Base-by-base conservation (phyloP, 2,888 invertebrate genomes). In the Platycnemis pennipes region DNA sequence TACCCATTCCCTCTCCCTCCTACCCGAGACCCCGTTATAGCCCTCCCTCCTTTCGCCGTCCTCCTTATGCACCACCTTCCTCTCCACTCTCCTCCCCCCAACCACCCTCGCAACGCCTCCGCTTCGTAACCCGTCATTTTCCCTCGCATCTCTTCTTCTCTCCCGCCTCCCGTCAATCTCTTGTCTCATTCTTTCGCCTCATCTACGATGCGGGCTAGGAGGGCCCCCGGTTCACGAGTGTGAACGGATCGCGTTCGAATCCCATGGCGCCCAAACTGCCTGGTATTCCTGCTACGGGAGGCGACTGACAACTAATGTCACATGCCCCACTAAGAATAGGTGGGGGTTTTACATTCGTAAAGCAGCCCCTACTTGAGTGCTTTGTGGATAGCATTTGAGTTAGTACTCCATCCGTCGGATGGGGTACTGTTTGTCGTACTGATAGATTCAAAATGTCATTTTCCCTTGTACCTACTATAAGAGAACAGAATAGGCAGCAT, bases 81-180 rank as follows among this genome's bases (percentile, higher is more conserved):
- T 37, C 44, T 22, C 44, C 42, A 31, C 45, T 44, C n/a, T 1
- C 31, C 44, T 8, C 44, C 44, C 87, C 87, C 87, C 86, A 37
- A 16, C 87, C 45, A 44, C 87, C 46, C 46, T 44, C 46, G 37
- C 87, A 46, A 4, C n/a, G n/a, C 87, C 87, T 46, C 45, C 46
- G 44, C 46, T n/a, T 45, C 87, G 45, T 13, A 45, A 87, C 87
- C 46, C 46, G 26, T 46, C n/a, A 87, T 87, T 87, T 87, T 46
- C 46, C 46, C n/a, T 19, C 87, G 45, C 44, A 19, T 26, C 45
- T 45, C 16, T 86, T 37, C 42, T 42, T 45, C 11, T n/a, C 26
- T 44, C 53, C n/a, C 31, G 16, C 53, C 46, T 88, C 26, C n/a
- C 46, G 19, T 26, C 26, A 7, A 26, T 53, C 8, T 19, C 19